Evolutionary conservation across 2,888 invertebrate species (phyloP).

Genomic region (Zygothrica quintamaculata): DNA sequence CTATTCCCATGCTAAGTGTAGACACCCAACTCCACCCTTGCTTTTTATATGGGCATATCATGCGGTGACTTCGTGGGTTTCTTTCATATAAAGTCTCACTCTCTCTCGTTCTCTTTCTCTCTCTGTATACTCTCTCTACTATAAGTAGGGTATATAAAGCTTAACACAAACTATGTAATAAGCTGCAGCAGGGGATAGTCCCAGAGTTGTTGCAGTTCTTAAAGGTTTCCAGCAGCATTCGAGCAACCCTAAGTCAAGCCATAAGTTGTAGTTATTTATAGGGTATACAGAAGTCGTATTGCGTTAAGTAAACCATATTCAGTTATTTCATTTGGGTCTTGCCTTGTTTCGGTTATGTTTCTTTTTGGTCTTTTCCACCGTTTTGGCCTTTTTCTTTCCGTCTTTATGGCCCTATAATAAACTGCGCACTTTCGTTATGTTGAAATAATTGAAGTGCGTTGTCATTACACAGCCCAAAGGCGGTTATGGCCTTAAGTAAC

Average conservation of each 20-base stretch:
- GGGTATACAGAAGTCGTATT: neutral
- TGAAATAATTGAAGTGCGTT: constrained; percentile 71
- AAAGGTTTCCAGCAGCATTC: too few species aligned
- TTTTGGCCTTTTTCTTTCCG: constrained; percentile 46
- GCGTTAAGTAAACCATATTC: neutral
- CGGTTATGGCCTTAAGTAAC: neutral
- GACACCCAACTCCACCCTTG: constrained; percentile 6
- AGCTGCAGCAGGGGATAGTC: too few species aligned
- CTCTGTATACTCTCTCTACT: too few species aligned
- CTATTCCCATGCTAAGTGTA: neutral
- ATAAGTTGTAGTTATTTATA: too few species aligned
- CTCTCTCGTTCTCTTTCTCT: too few species aligned
- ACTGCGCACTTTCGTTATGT: constrained; percentile 54
- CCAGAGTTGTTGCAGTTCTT: too few species aligned
- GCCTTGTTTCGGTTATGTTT: constrained; percentile 3
- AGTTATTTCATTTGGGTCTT: neutral
- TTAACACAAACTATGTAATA: too few species aligned
- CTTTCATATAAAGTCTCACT: too few species aligned
- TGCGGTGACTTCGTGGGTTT: constrained; percentile 55
- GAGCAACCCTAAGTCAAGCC: too few species aligned
- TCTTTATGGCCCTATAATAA: constrained; percentile 52
- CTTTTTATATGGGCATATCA: constrained; percentile 49
- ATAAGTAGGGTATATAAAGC: too few species aligned
- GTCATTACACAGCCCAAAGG: constrained; percentile 52
- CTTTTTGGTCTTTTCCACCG: constrained; percentile 1